These are phyloP conservation scores for Drosophila neotestacea DNA, from an alignment of 2,888 invertebrate species.

Conservation along the genomic window DNA sequence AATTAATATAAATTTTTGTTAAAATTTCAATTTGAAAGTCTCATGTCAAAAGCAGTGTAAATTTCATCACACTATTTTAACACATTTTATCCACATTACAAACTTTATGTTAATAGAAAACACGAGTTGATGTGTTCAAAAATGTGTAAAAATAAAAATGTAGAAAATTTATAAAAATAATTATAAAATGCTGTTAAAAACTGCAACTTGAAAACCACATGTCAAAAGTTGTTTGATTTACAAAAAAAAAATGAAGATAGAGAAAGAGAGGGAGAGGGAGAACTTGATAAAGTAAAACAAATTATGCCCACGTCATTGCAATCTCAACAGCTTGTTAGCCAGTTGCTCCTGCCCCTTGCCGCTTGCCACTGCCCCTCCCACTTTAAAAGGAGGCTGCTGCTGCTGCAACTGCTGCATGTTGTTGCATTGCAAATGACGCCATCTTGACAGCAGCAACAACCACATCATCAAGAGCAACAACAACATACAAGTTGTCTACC, in stretches of 20 bases:
- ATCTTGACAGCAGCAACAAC: slow-evolving; percentile 67
- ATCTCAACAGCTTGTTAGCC: slow-evolving; percentile 76
- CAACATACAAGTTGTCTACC: slow-evolving; percentile 42
- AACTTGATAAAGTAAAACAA: slow-evolving; percentile 70
- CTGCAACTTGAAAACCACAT: slow-evolving; percentile 16
- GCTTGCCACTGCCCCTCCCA: not conserved
- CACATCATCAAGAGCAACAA: slow-evolving; percentile 42
- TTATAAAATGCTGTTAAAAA: slow-evolving; percentile 1
- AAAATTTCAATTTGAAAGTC: no score
- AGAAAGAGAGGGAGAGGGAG: slow-evolving; percentile 1
- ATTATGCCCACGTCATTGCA: slow-evolving; percentile 76
- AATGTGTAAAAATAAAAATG: slow-evolving; percentile 18
- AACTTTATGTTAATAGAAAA: slow-evolving; percentile 4
- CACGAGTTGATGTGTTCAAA: not conserved
- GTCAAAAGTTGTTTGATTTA: slow-evolving; percentile 30
- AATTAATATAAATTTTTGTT: no score
- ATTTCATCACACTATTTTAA: slow-evolving; percentile 58
- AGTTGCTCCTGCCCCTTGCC: slow-evolving; percentile 19
- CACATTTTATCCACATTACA: slow-evolving; percentile 33
- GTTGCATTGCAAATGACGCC: slow-evolving; percentile 68
- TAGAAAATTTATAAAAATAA: slow-evolving; percentile 25
- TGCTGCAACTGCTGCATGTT: slow-evolving; percentile 46
- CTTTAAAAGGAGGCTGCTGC: not conserved
- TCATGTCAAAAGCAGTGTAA: slow-evolving; percentile 45
- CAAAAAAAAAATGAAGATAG: slow-evolving; percentile 29